Percentiles rank a stretch among this genome's conserved stretches.
phyloP scores from a whole-genome alignment of 2,113 vertebrate species.

The Onychostruthus taczanowskii region DNA sequence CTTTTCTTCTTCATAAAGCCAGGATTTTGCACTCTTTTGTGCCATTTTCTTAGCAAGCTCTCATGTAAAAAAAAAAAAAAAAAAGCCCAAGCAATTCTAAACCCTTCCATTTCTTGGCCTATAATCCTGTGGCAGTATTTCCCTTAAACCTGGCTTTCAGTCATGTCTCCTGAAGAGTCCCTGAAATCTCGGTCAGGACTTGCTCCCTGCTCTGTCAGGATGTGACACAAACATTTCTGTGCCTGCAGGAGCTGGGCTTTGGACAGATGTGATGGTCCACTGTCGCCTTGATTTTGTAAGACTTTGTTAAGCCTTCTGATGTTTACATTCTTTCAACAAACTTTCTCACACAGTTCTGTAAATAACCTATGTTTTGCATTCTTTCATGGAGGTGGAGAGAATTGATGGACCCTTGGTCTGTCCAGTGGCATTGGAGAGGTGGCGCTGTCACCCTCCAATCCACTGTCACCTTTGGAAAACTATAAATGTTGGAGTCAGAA shows the following conservation, averaged over 20 bases:
- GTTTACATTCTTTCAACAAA: too few relatives aligned
- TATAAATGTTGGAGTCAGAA: too few relatives aligned
- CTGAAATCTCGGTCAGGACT: not conserved
- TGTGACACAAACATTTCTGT: not conserved
- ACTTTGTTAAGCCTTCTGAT: too few relatives aligned
- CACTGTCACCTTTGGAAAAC: too few relatives aligned
- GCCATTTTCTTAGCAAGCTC: not conserved
- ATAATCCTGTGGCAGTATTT: not conserved
- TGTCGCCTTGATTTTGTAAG: too few relatives aligned
- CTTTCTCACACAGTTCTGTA: too few relatives aligned
- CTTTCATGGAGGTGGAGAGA: too few relatives aligned
- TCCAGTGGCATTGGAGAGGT: too few relatives aligned
- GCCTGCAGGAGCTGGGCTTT: accelerated
- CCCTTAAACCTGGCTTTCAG: not conserved
- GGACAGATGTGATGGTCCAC: not conserved
- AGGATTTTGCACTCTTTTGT: not conserved
- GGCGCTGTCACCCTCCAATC: too few relatives aligned
- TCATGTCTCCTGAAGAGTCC: not conserved
- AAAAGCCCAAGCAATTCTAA: not conserved
- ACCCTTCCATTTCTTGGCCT: not conserved
- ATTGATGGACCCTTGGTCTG: too few relatives aligned
- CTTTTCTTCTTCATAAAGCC: not conserved
- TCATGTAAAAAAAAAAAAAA: not conserved
- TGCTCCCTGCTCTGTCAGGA: not conserved
- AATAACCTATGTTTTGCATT: too few relatives aligned